Conservation (phyloP, 2,888 invertebrate genomes). For the Metalampra italica region DNA sequence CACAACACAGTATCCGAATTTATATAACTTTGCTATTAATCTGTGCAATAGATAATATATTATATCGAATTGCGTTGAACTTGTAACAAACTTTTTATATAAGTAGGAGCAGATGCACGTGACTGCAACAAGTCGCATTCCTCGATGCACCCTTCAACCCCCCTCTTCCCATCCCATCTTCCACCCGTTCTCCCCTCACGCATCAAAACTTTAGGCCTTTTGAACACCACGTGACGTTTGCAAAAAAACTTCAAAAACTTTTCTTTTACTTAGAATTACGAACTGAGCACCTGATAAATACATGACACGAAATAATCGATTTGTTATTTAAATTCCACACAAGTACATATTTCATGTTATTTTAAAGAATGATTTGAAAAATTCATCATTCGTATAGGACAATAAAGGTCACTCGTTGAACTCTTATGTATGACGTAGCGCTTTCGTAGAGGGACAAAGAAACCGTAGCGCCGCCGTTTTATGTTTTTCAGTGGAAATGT, state of each 20-base stretch:
- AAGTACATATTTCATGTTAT: too few species aligned
- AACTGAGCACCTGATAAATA: too few species aligned
- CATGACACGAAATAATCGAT: too few species aligned
- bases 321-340: too few species aligned
- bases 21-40: too few species aligned
- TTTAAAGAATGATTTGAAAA: too few species aligned
- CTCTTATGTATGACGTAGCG: conserved; percentile 10
- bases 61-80: background rate
- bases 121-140: conserved; percentile 67
- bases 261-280: too few species aligned
- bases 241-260: too few species aligned
- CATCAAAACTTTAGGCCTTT: background rate
- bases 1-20: too few species aligned
- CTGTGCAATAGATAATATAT: too few species aligned
- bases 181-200: conserved; percentile 17
- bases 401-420: conserved; percentile 10
- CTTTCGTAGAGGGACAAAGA: background rate
- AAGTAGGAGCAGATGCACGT: conserved; percentile 34
- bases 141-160: conserved; percentile 30
- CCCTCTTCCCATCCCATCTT: conserved; percentile 24
- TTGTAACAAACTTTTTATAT: background rate
- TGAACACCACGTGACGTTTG: background rate
- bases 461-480: background rate
- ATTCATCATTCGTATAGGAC: too few species aligned
- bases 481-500: background rate